These are phyloP conservation scores for Bemisia tabaci DNA, from an alignment of 1,140 invertebrate genomes.

Conservation along the genomic window DNA sequence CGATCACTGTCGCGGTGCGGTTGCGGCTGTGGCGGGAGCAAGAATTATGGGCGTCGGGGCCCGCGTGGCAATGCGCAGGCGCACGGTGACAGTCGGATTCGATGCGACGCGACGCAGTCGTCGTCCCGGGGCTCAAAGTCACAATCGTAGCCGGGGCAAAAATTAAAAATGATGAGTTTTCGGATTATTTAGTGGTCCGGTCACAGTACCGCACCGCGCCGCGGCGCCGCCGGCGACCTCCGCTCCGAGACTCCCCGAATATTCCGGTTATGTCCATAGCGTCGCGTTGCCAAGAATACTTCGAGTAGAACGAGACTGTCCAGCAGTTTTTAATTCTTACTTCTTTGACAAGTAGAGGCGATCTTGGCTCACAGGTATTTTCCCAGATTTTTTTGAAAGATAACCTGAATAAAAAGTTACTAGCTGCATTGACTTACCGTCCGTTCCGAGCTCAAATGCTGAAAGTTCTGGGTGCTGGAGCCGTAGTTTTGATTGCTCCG, in stretches of 20 bases:
- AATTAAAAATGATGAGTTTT: neutral
- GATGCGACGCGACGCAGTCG: neutral
- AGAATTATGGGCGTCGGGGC: neutral
- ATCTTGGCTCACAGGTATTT: neutral
- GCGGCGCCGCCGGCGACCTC: neutral
- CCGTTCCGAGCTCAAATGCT: no score
- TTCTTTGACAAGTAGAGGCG: neutral
- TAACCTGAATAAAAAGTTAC: no score
- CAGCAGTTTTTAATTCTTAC: neutral
- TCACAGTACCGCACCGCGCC: neutral
- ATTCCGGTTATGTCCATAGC: neutral
- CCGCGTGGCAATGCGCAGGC: no score
- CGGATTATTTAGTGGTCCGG: neutral
- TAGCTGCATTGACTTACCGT: no score
- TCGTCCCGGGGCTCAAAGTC: neutral
- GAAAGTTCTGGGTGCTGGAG: no score
- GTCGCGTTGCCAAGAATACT: neutral
- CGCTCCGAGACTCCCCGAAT: neutral
- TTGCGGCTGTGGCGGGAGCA: neutral
- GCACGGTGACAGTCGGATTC: neutral
- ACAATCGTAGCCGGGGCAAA: neutral
- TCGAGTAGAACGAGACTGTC: neutral
- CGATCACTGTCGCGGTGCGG: neutral
- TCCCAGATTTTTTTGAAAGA: no score
- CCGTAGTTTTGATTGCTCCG: no score